Base-by-base conservation (phyloP, 2,888 invertebrate species). In the Melipona bicolor region DNA sequence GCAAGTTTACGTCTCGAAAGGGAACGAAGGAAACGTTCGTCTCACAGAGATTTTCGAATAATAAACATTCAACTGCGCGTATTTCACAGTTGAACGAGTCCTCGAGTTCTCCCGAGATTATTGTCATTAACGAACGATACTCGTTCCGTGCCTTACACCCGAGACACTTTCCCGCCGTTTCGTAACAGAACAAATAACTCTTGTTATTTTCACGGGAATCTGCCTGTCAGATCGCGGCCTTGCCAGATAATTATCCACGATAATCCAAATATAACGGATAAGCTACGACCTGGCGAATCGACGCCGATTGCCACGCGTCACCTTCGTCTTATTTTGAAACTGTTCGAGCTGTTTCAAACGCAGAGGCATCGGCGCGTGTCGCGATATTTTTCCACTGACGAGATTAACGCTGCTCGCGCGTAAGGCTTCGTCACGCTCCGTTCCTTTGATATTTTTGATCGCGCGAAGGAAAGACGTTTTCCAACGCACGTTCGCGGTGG, bases 381-480 rank as follows among this genome's bases (percentile, higher is more conserved):
- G 71, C 17, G 67, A 67, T 64, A 69, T 36, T 65, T 68, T 27
- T 24, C 15, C 62, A 54, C 71, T 50, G 80, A 77, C 72, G n/a
- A 62, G 77, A 77, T 77, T 81, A 81, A 77, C 77, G 43, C 19
- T 24, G 43, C 43, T 43, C 43, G 43, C 21, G 43, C 43, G 43
- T 43, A 59, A 61, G 79, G 74, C 52, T 82, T 75, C 78, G 56
- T 74, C 69, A 52, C 64, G 27, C 43, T 2, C 17, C 6, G 64
- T 70, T 62, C 77, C 73, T 74, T 78, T 64, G 78, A 75, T 67
- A 74, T 82, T 79, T 79, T 70, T 36, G 43, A 79, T 79, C 74
- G 32, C 4, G 21, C 21, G 2, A 21, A 52, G 9, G 56, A 32
- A 70, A 9, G 43, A 43, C 1, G 43, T 43, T 43, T 43, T 43